phyloP scores from a whole-genome alignment of 2,113 vertebrate species.

The Chinchilla lanigera region DNA sequence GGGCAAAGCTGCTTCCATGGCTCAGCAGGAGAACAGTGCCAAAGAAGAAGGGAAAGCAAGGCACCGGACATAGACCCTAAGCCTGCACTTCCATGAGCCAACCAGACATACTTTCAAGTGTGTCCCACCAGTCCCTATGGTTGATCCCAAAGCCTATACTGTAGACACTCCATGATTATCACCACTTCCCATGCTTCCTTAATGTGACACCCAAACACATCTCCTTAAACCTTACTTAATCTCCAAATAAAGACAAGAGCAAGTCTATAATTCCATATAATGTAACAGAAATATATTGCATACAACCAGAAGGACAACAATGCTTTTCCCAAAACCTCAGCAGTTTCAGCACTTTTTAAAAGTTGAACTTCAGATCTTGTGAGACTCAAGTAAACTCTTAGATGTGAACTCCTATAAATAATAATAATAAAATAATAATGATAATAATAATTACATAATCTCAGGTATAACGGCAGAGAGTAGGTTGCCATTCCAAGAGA shows the following conservation, averaged over 20 bases:
- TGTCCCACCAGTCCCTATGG: not conserved
- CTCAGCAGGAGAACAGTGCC: not conserved
- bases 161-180: not conserved
- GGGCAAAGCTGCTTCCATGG: not conserved
- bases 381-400: not conserved
- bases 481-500: not conserved
- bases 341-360: not conserved
- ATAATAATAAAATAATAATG: not conserved
- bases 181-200: not conserved
- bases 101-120: not conserved
- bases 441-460: not conserved
- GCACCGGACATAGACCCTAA: not conserved
- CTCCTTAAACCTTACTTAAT: not conserved
- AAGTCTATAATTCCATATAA: not conserved
- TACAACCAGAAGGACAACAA: not conserved
- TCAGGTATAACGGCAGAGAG: not conserved
- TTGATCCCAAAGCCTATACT: not conserved
- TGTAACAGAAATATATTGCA: not conserved
- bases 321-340: not conserved
- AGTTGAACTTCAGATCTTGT: not conserved
- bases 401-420: not conserved
- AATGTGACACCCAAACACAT: not conserved
- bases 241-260: not conserved
- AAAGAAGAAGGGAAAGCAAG: not conserved
- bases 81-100: not conserved